Conservation (phyloP, 1,140 invertebrate species). For the Cotesia chilonis region DNA sequence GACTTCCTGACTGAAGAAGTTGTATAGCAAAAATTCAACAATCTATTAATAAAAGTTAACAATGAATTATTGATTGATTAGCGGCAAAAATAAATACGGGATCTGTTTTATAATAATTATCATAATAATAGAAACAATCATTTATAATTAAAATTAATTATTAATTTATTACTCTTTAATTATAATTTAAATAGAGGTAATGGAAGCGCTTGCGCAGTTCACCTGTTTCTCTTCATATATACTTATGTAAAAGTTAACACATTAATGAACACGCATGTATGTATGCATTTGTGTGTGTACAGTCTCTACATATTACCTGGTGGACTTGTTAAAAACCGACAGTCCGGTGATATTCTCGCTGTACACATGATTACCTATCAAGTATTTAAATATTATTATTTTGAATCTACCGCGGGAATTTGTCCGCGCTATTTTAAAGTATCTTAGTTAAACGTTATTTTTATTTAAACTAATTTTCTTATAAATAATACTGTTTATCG, state of each 20-base stretch:
- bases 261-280: background rate
- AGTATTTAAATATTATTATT: conserved; percentile 3
- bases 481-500: no score
- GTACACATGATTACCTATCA: conserved; percentile 12
- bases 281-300: background rate
- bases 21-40: no score
- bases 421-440: background rate
- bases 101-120: no score
- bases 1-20: no score
- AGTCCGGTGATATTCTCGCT: background rate
- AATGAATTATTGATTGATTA: no score
- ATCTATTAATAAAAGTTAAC: no score
- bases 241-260: background rate
- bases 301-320: conserved; percentile 21
- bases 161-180: no score
- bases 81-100: no score
- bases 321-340: background rate
- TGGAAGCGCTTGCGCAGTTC: conserved; percentile 3
- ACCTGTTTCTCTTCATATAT: background rate
- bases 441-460: background rate
- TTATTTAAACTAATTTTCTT: background rate
- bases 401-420: conserved; percentile 19
- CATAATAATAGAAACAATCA: no score
- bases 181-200: no score
- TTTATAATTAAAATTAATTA: no score